Base-by-base conservation (phyloP, 2,113 vertebrate genomes). In the Vulpes lagopus region DNA sequence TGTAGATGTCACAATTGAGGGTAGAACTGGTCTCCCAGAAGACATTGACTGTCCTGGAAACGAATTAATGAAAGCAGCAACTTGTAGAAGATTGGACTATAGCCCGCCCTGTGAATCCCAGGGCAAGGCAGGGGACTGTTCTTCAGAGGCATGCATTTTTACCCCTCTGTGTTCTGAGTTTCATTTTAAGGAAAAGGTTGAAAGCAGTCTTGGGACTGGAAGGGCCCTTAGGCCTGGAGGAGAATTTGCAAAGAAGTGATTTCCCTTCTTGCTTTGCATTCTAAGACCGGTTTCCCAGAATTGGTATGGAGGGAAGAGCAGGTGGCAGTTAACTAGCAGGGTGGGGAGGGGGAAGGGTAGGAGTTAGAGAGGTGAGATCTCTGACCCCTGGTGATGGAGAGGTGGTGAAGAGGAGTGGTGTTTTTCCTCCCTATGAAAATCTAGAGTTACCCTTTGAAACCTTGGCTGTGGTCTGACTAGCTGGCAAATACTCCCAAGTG, bases 131-230 rank as follows among this genome's bases (percentile, higher is more conserved):
- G 16, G 67, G 12, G 38, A 5, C n/a, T 60, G 8, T 12, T 23
- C 27, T 85, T 94, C 32, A 62, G 7, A 90, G 30, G 67, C 1
- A 1, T 30, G 60, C 10, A 6, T 69, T 32, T 53, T 57, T 25
- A 22, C 20, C 6, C 11, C 27, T 38, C 14, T 30, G 16, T 81
- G 57, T 62, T 86, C 71, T 89, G 3, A 76, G 11, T 38, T 60
- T 84, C n/a, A 67, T 53, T n/a, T 87, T 55, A 64, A 64, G 78
- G 87, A 57, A 94, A 32, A 95, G 30, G 59, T 62, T 55, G 51
- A 82, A 65, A 74, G 27, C 9, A 23, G 3, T 5, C 1, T 30
- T 79, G 90, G 19, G 11, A 4, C 10, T 35, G 32, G 43, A 69
- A 80, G 27, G 12, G 1, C 12, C 27, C 17, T 11, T 30, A 9